These are phyloP conservation scores for Pseudotriccus pelzelni DNA, from an alignment of 2,797 vertebrate species.

Conservation along the genomic window DNA sequence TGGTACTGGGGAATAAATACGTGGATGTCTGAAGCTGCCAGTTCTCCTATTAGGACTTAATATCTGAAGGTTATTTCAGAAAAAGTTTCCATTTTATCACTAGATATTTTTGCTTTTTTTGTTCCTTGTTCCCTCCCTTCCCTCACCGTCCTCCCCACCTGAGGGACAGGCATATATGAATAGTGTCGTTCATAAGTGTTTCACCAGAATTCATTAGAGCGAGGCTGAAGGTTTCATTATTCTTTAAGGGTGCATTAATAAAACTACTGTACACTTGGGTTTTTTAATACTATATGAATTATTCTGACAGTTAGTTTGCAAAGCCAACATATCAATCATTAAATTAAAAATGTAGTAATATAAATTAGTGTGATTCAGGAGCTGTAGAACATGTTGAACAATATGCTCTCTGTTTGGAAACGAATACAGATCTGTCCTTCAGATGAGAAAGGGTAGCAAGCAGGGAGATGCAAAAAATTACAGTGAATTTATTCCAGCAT, in stretches of 20 bases:
- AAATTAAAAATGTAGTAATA: constrained; percentile 71
- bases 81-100: constrained; percentile 2
- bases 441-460: constrained; percentile 33
- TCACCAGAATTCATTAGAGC: constrained; percentile 66
- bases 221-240: constrained; percentile 70
- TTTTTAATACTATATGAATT: constrained; percentile 72
- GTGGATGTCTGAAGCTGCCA: constrained; percentile 9
- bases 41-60: not conserved
- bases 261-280: constrained; percentile 58
- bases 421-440: not conserved
- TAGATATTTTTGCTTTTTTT: not conserved
- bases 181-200: constrained; percentile 49
- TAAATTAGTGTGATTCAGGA: constrained; percentile 62
- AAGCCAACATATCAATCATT: constrained; percentile 73
- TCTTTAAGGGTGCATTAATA: constrained; percentile 74
- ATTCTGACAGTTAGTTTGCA: constrained; percentile 72
- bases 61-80: constrained; percentile 15
- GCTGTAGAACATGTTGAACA: constrained; percentile 49
- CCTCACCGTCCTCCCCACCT: constrained; percentile 1
- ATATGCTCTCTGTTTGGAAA: constrained; percentile 40
- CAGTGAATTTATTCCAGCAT: not conserved
- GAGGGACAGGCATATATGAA: constrained; percentile 37
- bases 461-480: not conserved
- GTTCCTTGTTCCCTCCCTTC: not conserved
- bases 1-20: not conserved